These are phyloP conservation scores for Coenobita brevimanus DNA, from an alignment of 1,140 invertebrate species.

Conservation along the genomic window DNA sequence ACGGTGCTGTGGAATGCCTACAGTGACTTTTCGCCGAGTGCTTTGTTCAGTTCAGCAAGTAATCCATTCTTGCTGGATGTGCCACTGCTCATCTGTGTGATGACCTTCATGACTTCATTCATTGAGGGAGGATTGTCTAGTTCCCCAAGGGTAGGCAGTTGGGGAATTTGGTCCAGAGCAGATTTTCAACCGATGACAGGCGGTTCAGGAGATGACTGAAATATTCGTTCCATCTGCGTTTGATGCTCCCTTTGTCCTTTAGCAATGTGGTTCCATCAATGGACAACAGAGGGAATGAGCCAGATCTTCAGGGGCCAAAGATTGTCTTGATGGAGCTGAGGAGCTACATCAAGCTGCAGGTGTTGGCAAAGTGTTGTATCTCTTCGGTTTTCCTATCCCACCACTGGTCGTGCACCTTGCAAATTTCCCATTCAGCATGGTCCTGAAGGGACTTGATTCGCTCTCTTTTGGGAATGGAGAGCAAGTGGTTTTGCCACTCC, in stretches of 20 bases:
- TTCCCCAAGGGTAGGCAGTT: too few relatives aligned
- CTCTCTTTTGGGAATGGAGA: not conserved
- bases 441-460: not conserved
- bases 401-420: not conserved
- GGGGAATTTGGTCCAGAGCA: too few relatives aligned
- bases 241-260: constrained; percentile 26
- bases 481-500: constrained; percentile 12
- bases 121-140: too few relatives aligned
- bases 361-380: constrained; percentile 2
- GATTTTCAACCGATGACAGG: too few relatives aligned
- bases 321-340: constrained; percentile 18
- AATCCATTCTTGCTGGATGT: not conserved
- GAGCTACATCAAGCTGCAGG: not conserved
- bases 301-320: not conserved
- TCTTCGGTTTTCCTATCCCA: not conserved
- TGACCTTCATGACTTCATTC: too few relatives aligned
- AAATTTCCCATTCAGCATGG: not conserved
- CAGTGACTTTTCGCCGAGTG: too few relatives aligned
- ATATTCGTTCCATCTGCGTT: not conserved
- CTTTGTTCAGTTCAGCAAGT: not conserved
- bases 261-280: not conserved
- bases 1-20: too few relatives aligned
- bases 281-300: constrained; percentile 3
- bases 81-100: too few relatives aligned
- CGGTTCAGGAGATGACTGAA: not conserved